Evolutionary conservation across 2,797 vertebrate genomes (phyloP).

Genomic region (Pogonophryne albipinna): DNA sequence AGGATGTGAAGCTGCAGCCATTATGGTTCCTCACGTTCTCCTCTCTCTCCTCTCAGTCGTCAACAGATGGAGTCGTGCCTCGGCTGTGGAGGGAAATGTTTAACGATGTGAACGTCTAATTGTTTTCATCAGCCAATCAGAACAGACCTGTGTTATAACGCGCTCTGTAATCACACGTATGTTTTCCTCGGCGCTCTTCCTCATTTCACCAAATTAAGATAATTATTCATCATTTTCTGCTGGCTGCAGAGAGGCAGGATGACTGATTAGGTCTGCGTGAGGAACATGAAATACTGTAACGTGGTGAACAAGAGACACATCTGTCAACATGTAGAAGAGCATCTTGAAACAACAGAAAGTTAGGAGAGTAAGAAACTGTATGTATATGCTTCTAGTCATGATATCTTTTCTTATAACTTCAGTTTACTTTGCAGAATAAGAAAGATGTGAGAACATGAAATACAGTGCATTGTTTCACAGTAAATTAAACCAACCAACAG

Average conservation of each 20-base stretch:
- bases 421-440: too few species aligned
- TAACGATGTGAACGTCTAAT: background rate
- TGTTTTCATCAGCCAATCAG: conserved; percentile 21
- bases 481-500: too few species aligned
- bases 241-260: conserved; percentile 3
- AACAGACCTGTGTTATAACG: background rate
- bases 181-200: conserved; percentile 8
- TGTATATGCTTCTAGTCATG: too few species aligned
- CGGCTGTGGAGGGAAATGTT: background rate
- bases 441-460: too few species aligned
- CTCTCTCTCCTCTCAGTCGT: too few species aligned
- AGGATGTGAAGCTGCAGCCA: background rate
- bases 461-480: too few species aligned
- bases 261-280: background rate
- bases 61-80: background rate
- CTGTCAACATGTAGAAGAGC: background rate
- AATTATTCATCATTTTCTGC: conserved; percentile 17
- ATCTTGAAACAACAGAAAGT: background rate
- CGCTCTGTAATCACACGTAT: conserved; percentile 3
- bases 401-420: too few species aligned
- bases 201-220: conserved; percentile 17
- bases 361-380: too few species aligned
- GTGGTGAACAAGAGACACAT: background rate
- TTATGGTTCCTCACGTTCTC: background rate
- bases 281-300: conserved; percentile 2